Evolutionary conservation across 2,797 vertebrate genomes (phyloP), one percentile per base, ranked within the genome.

Genomic region (Chaetodon trifasciatus): DNA sequence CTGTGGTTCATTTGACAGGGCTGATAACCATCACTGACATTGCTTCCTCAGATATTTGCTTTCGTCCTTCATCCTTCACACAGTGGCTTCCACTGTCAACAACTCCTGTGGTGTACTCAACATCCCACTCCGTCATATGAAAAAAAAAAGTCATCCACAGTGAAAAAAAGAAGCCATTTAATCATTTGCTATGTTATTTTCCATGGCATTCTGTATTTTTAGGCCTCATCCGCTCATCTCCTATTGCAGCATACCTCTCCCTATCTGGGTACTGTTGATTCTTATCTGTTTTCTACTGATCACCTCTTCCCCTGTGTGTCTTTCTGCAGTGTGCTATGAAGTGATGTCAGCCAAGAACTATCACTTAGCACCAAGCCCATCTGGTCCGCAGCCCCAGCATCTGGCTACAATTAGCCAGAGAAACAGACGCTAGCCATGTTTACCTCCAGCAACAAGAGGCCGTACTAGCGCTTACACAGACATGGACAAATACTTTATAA

Each of bases 321-420:
- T 86, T 74, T 86, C 76, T 88, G 80, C 79, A 80, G 28, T 63
- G 80, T 77, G 85, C 87, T 90, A 85, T 77, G 79, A 88, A 70
- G 87, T 95, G 94, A 95, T 94, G 93, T 94, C 94, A 95, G 93
- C 92, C 92, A 93, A 92, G 85, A 94, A 90, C 89, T 93, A 92
- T 94, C 94, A 91, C 88, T 89, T 92, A 84, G 85, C 92, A 81
- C 89, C 67, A 17, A 86, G 80, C 86, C 87, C 95, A 95, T 95
- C 92, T 95, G 94, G 88, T 91, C 78, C 55, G 78, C 91, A 93
- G 91, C 77, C 77, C 37, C 62, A 5, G 75, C 94, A 94, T 94
- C 93, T 96, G 95, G 91, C 82, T 74, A 70, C 88, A 87, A 93
- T 96, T 95, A 93, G 60, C 72, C 82, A 73, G 61, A 93, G 91